phyloP scores from a whole-genome alignment of 1,140 invertebrate species.

The Drosophila arizonae region DNA sequence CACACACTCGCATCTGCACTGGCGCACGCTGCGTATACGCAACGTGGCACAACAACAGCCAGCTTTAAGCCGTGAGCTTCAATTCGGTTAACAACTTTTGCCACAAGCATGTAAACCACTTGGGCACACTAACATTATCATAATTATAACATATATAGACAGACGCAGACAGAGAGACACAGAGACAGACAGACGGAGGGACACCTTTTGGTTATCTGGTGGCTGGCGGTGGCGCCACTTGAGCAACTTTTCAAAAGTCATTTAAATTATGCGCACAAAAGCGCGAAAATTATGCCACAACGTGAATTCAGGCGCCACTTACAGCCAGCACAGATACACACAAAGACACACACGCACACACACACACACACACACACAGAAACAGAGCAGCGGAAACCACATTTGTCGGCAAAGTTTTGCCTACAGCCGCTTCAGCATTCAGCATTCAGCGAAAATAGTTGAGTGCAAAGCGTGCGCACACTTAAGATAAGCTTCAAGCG shows the following conservation, averaged over 20 bases:
- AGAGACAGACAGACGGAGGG: conserved; percentile 18
- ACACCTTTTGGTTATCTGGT: conserved; percentile 45
- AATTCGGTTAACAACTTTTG: conserved; percentile 39
- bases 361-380: neutral
- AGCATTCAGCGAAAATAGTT: conserved; percentile 59
- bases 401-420: conserved; percentile 79
- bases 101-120: conserved; percentile 62
- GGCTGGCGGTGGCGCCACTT: conserved; percentile 52
- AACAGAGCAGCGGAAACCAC: conserved; percentile 62
- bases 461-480: conserved; percentile 78
- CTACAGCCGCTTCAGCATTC: conserved; percentile 44
- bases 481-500: conserved; percentile 77
- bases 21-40: too few species aligned
- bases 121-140: conserved; percentile 78
- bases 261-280: conserved; percentile 80
- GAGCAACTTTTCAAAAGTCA: conserved; percentile 79
- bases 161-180: neutral
- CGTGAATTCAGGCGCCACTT: conserved; percentile 76
- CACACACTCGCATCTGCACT: too few species aligned
- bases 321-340: conserved; percentile 48
- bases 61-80: conserved; percentile 23
- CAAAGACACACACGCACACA: conserved; percentile 5
- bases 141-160: conserved; percentile 63
- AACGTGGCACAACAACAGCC: neutral
- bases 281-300: conserved; percentile 77